These are phyloP conservation scores for Oligia fasciuncula DNA, from an alignment of 2,888 invertebrate species.

Conservation along the genomic window DNA sequence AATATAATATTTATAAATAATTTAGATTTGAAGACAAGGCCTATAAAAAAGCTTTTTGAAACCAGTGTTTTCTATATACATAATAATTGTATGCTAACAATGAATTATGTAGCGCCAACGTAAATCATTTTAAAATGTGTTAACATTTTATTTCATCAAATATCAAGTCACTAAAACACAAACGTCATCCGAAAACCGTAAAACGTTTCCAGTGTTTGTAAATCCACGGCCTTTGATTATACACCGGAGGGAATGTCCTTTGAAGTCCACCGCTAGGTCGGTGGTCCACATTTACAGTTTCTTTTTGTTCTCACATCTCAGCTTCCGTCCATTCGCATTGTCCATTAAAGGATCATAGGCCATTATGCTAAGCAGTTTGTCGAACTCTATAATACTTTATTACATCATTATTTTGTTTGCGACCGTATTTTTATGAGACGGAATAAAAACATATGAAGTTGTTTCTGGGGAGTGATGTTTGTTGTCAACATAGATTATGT, in stretches of 20 bases:
- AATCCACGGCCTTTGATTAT: constrained; percentile 70
- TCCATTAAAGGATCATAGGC: constrained; percentile 80
- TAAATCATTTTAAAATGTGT: constrained; percentile 4
- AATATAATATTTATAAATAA: too few relatives aligned
- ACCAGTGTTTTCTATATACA: not conserved
- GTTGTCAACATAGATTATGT: constrained; percentile 54
- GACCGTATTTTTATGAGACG: constrained; percentile 62
- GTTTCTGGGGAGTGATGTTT: constrained; percentile 63
- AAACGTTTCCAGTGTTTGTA: constrained; percentile 70
- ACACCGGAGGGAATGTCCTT: constrained; percentile 77
- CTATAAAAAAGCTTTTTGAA: not conserved
- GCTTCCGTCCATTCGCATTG: constrained; percentile 83
- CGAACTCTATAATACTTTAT: constrained; percentile 72
- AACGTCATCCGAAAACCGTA: constrained; percentile 39
- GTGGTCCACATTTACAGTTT: constrained; percentile 84
- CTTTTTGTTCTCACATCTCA: constrained; percentile 80
- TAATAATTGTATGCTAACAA: not conserved
- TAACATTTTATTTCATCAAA: constrained; percentile 9
- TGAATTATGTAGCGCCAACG: not conserved
- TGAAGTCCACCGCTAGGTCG: constrained; percentile 84
- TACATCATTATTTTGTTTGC: constrained; percentile 65
- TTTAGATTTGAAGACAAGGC: not conserved
- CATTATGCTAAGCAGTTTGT: constrained; percentile 77
- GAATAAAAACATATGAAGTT: constrained; percentile 62
- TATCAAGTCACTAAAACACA: constrained; percentile 30